Base-by-base conservation (phyloP, 2,113 vertebrate genomes). In the Maccullochella peelii region DNA sequence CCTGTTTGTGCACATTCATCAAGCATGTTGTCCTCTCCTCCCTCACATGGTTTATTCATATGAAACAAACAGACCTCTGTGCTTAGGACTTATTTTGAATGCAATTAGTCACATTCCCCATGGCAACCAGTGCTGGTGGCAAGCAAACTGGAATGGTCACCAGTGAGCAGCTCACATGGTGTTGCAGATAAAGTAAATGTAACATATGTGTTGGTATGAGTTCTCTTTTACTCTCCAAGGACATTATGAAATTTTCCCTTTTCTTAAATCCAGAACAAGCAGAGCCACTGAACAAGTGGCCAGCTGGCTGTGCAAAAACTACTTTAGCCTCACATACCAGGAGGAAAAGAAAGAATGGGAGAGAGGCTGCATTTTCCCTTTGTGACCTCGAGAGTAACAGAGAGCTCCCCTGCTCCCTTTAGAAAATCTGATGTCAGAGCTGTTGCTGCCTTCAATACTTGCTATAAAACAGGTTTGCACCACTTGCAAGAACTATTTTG, bases 31-130 rank as follows among this genome's bases (percentile, higher is more conserved):
- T 73, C 25, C 62, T 77, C 33, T n/a, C 12, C 8, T 52, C 40
- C 54, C 25, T 75, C 68, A 75, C 57, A 70, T 69, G 25, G 23
- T 69, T 86, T 78, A 67, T 66, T 85, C 67, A 62, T 23, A 71
- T 74, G 10, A 88, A 88, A 86, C 79, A 87, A 88, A 69, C 68
- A 72, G 25, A 79, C 40, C 50, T 67, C 62, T 88, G 76, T 79
- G n/a, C 47, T 69, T 1, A 9, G 7, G 65, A 62, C 66, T 70
- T 25, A 50, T 74, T 79, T 82, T 77, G 58, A 75, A 82, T 71
- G 58, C 58, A 87, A 76, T 77, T 75, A 59, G 71, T 84, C 33
- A 67, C 23, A 76, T 80, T 83, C 14, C 33, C 85, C 84, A 89
- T 84, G 62, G 77, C 71, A 85, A 90, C 88, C 16, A 18, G 50